phyloP scores from a whole-genome alignment of 2,797 vertebrate genomes.

The Manis crassicaudata region DNA sequence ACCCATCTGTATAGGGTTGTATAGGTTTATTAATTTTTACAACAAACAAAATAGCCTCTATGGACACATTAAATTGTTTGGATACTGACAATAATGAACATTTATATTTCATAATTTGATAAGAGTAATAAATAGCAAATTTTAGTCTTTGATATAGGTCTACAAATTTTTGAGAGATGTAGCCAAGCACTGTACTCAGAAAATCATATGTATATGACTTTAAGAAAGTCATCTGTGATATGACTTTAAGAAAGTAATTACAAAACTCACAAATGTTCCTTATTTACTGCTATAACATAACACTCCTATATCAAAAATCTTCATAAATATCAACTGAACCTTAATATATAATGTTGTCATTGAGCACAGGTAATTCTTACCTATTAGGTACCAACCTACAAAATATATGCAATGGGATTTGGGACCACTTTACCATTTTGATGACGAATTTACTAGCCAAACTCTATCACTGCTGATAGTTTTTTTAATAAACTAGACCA shows the following conservation, averaged over 20 bases:
- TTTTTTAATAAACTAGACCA: not conserved
- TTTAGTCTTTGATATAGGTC: not conserved
- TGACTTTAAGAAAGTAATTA: not conserved
- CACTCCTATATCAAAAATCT: not conserved
- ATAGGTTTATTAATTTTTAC: not conserved
- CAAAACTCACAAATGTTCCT: not conserved
- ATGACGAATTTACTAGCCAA: not conserved
- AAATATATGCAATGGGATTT: not conserved
- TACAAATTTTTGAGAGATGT: constrained; percentile 34
- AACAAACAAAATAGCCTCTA: not conserved
- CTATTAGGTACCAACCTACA: not conserved
- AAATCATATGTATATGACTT: not conserved
- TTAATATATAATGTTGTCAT: not conserved
- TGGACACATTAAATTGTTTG: constrained; percentile 24
- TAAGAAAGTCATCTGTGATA: not conserved
- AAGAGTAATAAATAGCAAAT: constrained; percentile 26
- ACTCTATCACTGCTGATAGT: not conserved
- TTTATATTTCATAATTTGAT: constrained; percentile 34
- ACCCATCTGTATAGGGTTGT: not conserved
- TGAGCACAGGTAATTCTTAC: constrained; percentile 22
- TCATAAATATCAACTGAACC: not conserved
- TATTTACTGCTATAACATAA: not conserved
- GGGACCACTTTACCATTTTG: not conserved
- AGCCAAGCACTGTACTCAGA: not conserved
- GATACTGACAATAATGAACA: constrained; percentile 9